These are phyloP conservation scores for Apostichopus leukothele DNA, from an alignment of 53 echinoderm and acorn worm species.

Conservation along the genomic window DNA sequence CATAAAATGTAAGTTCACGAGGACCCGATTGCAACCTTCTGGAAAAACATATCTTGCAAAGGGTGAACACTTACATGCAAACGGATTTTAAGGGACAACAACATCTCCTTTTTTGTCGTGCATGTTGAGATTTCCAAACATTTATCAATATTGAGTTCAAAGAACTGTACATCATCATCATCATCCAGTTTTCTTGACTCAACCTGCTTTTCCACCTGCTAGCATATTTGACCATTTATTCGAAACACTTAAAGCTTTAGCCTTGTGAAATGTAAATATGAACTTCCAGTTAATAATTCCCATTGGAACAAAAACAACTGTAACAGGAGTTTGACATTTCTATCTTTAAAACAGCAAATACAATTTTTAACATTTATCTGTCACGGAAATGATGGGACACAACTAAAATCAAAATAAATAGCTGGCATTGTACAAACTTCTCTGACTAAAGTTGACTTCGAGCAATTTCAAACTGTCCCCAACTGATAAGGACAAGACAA, in stretches of 20 bases:
- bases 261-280: conserved; percentile 7
- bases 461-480: neutral
- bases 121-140: no score
- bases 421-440: neutral
- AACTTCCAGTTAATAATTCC: neutral
- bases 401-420: neutral
- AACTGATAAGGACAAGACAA: neutral
- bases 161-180: neutral
- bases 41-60: no score
- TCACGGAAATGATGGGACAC: neutral
- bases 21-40: no score
- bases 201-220: neutral
- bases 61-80: no score
- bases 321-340: neutral
- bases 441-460: neutral
- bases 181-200: neutral
- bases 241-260: neutral
- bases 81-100: no score
- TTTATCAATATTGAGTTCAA: neutral
- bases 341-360: neutral
- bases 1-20: no score
- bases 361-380: no score
- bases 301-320: neutral
- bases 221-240: neutral
- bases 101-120: no score